These are phyloP conservation scores for Drosophila melanica DNA, from an alignment of 1,140 invertebrate genomes.

Conservation along the genomic window DNA sequence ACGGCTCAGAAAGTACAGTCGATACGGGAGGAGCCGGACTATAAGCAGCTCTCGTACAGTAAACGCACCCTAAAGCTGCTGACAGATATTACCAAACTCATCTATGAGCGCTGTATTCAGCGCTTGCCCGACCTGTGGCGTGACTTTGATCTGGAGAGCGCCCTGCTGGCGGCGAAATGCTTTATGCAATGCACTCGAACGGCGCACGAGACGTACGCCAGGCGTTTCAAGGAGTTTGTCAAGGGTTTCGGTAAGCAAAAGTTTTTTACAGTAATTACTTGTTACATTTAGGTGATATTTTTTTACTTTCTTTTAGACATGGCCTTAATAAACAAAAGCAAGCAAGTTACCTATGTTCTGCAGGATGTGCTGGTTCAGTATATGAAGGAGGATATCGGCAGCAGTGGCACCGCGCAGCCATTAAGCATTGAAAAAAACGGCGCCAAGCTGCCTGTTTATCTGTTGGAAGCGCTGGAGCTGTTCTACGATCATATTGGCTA, in stretches of 20 bases:
- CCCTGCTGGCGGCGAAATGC: constrained; percentile 85
- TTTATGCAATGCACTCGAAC: constrained; percentile 85
- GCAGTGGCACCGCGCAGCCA: constrained; percentile 19
- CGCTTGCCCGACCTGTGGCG: constrained; percentile 67
- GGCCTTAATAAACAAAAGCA: constrained; percentile 46
- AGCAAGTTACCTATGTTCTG: constrained; percentile 50
- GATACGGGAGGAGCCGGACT: constrained; percentile 71
- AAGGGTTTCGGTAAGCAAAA: constrained; percentile 83
- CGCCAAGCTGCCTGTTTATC: constrained; percentile 42
- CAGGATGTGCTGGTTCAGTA: constrained; percentile 66
- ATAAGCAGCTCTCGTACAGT: constrained; percentile 77
- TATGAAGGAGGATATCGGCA: constrained; percentile 58
- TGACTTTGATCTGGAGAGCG: constrained; percentile 84
- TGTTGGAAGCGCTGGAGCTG: constrained; percentile 69
- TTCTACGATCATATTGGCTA: constrained; percentile 69
- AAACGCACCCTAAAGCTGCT: constrained; percentile 68
- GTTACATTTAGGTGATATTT: neutral
- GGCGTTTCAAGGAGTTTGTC: constrained; percentile 84
- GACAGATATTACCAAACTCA: constrained; percentile 77
- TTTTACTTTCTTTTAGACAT: constrained; percentile 49
- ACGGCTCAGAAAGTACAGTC: constrained; percentile 51
- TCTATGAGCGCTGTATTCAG: constrained; percentile 84
- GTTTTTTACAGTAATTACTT: neutral
- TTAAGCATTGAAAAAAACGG: constrained; percentile 47
- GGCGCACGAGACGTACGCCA: constrained; percentile 83